phyloP scores from a whole-genome alignment of 2,888 invertebrate species.

The Nysson spinosus region DNA sequence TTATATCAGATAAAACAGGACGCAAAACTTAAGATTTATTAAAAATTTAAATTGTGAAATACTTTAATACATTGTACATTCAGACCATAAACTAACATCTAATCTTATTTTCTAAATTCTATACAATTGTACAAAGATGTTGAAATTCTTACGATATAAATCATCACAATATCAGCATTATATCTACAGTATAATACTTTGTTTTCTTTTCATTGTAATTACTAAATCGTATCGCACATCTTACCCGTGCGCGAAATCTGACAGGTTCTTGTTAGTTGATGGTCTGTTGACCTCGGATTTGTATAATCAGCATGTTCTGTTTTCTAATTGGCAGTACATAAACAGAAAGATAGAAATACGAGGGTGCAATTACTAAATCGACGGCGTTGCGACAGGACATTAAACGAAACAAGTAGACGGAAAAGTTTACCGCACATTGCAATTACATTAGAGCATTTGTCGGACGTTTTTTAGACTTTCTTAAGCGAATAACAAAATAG shows the following conservation, averaged over 20 bases:
- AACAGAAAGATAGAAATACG: constrained; percentile 13
- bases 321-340: constrained; percentile 45
- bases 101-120: constrained; percentile 71
- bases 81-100: constrained; percentile 76
- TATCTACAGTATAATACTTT: constrained; percentile 35
- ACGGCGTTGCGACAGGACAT: constrained; percentile 11
- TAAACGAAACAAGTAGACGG: constrained; percentile 26
- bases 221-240: constrained; percentile 16
- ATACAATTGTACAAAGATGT: constrained; percentile 74
- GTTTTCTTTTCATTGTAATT: constrained; percentile 13
- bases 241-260: constrained; percentile 32
- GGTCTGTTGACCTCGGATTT: constrained; percentile 69
- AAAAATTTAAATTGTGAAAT: constrained; percentile 50
- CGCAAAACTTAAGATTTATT: constrained; percentile 47
- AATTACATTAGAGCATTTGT: too few species aligned
- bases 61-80: constrained; percentile 54
- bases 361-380: constrained; percentile 14
- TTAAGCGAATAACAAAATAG: constrained; percentile 36
- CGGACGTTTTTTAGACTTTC: constrained; percentile 21
- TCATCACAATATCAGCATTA: constrained; percentile 63
- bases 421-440: constrained; percentile 13
- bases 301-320: constrained; percentile 19
- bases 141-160: constrained; percentile 59
- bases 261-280: constrained; percentile 72
- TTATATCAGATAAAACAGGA: constrained; percentile 15